Evolutionary conservation across 2,888 invertebrate genomes (phyloP), one percentile per base, ranked within the genome.

Genomic region (Drosophila flavopinicola): DNA sequence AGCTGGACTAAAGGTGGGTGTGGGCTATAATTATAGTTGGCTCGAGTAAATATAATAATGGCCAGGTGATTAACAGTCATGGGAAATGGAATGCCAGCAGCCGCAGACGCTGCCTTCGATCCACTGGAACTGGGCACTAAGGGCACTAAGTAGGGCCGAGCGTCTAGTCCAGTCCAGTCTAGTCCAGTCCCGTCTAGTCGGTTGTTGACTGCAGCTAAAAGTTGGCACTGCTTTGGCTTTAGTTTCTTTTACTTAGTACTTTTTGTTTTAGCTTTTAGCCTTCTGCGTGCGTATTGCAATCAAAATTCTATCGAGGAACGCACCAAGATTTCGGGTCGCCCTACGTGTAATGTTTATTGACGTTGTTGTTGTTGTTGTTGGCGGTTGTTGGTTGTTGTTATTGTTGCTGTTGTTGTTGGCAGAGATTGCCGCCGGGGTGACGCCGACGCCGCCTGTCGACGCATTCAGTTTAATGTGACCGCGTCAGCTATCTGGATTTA

Each of bases 401-500:
- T n/a, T 20, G 20, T 4, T 6, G 38, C 39, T 39, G 39, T 27
- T 13, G 10, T 25, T 25, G n/a, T n/a, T 3, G 20, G 4, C 20
- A 4, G 20, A 20, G 20, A 20, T 56, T 37, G 75, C 66, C 63
- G 66, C 47, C 54, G 20, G 20, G 59, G 37, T 27, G 78, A 66
- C 44, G 78, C 48, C 37, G 48, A 44, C 47, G 64, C 25, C 41
- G 39, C 61, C 66, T 75, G 66, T 73, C 76, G 76, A 63, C 74
- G 76, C 83, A 76, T 65, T 75, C 77, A 72, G 73, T 79, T 85
- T 83, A 85, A 85, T 83, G 84, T 85, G 84, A 76, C 86, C 84
- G 63, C 53, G 56, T 61, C 47, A 57, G 35, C 86, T 83, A 79
- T 85, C 84, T 83, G 80, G 86, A 80, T 83, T 68, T 77, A 70